Evolutionary conservation across 1,140 invertebrate species (phyloP).

Genomic region (Saccostrea glomerata): DNA sequence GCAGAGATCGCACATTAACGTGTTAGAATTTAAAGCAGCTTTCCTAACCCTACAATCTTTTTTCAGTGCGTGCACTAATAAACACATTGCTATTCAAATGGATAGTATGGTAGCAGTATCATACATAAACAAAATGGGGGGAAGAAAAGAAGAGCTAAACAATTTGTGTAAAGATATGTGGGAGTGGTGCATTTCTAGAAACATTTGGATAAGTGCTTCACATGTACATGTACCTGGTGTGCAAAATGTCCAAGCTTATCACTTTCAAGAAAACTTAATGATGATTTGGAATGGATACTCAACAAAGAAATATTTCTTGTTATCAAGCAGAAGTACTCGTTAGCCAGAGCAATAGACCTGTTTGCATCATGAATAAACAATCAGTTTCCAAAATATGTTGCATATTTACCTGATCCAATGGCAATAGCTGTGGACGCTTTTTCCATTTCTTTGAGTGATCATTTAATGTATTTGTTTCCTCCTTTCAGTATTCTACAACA

Average conservation of each 20-base stretch:
- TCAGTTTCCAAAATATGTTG: slow-evolving; percentile 49
- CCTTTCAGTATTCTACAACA: slow-evolving; percentile 53
- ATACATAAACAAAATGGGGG: slow-evolving; percentile 53
- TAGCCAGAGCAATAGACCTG: background rate
- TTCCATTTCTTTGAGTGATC: slow-evolving; percentile 44
- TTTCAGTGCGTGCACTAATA: background rate
- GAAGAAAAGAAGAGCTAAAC: slow-evolving; percentile 9
- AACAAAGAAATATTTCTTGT: slow-evolving; percentile 35
- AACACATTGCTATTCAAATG: slow-evolving; percentile 34
- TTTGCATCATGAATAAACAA: slow-evolving; percentile 57
- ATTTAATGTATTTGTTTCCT: slow-evolving; percentile 53
- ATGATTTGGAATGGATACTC: slow-evolving; percentile 54
- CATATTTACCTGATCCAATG: slow-evolving; percentile 57
- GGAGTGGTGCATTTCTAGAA: slow-evolving; percentile 39
- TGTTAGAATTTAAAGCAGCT: slow-evolving; percentile 6
- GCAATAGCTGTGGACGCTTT: slow-evolving; percentile 40
- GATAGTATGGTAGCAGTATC: slow-evolving; percentile 45
- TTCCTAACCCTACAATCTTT: slow-evolving; percentile 42
- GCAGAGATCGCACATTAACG: slow-evolving; percentile 45
- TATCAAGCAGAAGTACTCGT: background rate
- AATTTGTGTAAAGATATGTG: slow-evolving; percentile 39
- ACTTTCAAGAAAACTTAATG: slow-evolving; percentile 36
- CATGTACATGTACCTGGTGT: slow-evolving; percentile 47
- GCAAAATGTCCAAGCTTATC: slow-evolving; percentile 42
- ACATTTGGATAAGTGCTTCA: slow-evolving; percentile 45